phyloP scores from a whole-genome alignment of 2,113 vertebrate genomes.

The Varanus komodoensis region DNA sequence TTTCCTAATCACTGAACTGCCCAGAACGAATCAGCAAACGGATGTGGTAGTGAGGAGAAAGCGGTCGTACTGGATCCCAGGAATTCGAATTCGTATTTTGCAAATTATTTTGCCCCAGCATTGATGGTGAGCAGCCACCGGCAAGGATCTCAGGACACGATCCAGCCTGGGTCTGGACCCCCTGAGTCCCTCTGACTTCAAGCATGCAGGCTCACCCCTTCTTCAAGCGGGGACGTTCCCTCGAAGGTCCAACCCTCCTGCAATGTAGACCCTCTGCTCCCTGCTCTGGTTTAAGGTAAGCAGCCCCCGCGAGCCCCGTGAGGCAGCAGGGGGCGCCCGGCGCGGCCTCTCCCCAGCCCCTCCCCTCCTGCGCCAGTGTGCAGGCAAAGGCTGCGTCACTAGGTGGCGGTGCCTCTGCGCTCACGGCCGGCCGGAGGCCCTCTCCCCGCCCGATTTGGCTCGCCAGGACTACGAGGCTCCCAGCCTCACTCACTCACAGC shows the following conservation, averaged over 20 bases:
- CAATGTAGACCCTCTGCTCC: background rate
- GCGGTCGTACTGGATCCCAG: background rate
- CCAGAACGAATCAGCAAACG: background rate
- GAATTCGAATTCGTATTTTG: background rate
- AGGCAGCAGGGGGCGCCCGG: background rate
- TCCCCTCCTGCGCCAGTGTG: background rate
- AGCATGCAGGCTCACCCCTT: no score
- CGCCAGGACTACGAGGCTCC: background rate
- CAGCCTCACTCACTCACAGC: constrained; percentile 66
- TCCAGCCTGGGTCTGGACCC: background rate
- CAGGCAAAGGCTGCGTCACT: background rate
- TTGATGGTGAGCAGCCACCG: background rate
- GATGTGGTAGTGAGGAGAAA: background rate
- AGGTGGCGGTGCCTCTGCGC: background rate
- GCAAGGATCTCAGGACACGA: background rate
- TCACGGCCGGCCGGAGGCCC: background rate
- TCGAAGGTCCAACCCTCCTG: background rate
- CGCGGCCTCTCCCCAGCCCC: no score
- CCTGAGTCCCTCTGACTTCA: background rate
- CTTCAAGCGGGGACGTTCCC: background rate
- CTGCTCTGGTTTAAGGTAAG: background rate
- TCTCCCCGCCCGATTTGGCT: background rate
- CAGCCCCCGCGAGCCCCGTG: background rate
- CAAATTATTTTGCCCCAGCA: background rate
- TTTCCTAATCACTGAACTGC: background rate